Evolutionary conservation across 2,797 vertebrate species (phyloP).

Genomic region (Eulemur coronatus): DNA sequence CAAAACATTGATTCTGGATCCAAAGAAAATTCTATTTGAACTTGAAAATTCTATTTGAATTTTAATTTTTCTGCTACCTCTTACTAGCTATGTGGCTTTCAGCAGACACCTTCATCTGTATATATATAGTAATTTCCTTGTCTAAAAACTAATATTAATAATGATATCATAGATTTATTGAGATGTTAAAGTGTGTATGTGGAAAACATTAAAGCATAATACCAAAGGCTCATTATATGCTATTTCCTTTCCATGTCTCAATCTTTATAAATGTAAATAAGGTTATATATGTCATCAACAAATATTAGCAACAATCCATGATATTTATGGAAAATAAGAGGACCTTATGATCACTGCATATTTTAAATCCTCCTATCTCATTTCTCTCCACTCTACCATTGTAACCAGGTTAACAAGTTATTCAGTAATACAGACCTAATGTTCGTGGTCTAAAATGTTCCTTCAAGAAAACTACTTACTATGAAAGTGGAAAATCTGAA

Average conservation of each 20-base stretch:
- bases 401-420: not conserved
- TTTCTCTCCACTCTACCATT: not conserved
- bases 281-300: not conserved
- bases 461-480: constrained; percentile 38
- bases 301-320: not conserved
- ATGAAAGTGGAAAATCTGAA: not conserved
- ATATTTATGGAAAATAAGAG: not conserved
- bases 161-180: not conserved
- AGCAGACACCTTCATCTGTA: not conserved
- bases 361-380: not conserved
- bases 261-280: not conserved
- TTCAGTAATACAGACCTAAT: not conserved
- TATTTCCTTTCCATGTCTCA: not conserved
- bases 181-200: not conserved
- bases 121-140: not conserved
- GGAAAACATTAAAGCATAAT: not conserved
- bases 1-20: not conserved
- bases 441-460: not conserved
- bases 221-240: not conserved
- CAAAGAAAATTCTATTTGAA: not conserved
- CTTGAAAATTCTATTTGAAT: not conserved
- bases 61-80: not conserved
- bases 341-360: not conserved
- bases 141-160: not conserved
- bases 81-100: not conserved